phyloP scores from a whole-genome alignment of 1,140 invertebrate species.

The Batillaria attramentaria region DNA sequence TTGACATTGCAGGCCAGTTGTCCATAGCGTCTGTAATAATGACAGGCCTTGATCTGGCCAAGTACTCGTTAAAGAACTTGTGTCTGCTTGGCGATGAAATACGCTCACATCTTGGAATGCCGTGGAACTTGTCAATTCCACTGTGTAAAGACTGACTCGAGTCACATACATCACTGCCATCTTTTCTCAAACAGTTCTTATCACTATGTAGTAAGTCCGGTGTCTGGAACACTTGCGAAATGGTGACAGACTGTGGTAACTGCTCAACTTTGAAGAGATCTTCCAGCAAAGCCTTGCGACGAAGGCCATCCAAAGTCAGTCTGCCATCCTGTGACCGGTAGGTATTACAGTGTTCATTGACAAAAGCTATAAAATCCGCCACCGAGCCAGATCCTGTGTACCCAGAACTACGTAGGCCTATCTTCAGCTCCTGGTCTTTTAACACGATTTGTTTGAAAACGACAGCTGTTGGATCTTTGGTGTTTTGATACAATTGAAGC shows the following conservation, averaged over 20 bases:
- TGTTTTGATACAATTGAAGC: constrained; percentile 20
- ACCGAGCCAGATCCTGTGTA: constrained; percentile 34
- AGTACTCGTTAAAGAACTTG: constrained; percentile 63
- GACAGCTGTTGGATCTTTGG: constrained; percentile 33
- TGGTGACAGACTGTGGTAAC: constrained; percentile 31
- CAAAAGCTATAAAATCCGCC: constrained; percentile 45
- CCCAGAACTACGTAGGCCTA: background rate
- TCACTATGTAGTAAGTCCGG: too few relatives aligned
- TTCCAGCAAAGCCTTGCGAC: constrained; percentile 52
- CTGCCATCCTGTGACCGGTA: constrained; percentile 48
- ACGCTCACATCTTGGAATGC: constrained; percentile 58
- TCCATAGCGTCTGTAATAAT: constrained; percentile 59
- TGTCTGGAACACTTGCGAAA: constrained; percentile 14
- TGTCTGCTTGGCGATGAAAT: constrained; percentile 45
- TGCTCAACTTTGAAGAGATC: constrained; percentile 52
- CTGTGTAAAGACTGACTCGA: background rate
- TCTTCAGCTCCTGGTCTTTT: constrained; percentile 32
- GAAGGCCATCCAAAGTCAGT: constrained; percentile 50
- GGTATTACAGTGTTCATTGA: constrained; percentile 55
- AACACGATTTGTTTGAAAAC: constrained; percentile 39
- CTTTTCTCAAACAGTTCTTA: constrained; percentile 23
- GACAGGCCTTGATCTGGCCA: constrained; percentile 65
- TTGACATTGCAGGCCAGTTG: constrained; percentile 59
- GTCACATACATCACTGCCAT: background rate
- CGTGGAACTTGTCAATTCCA: constrained; percentile 20